Conservation (phyloP, 1,140 invertebrate species). For the Drosophila sechellia region DNA sequence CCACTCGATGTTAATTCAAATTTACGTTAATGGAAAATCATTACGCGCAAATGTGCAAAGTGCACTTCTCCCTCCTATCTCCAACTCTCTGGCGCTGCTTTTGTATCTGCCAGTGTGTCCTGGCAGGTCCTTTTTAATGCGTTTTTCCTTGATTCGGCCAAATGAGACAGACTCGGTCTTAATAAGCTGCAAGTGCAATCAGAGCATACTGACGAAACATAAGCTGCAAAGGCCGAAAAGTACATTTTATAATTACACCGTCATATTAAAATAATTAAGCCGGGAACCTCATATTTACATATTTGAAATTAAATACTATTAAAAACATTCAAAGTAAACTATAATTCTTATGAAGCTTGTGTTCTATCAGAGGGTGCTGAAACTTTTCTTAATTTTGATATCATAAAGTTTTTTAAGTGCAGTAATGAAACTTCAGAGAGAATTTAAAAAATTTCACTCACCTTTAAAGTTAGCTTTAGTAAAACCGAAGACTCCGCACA, state of each 20-base stretch:
- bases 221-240: conserved; percentile 31
- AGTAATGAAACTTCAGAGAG: neutral
- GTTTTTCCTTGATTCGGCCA: conserved; percentile 55
- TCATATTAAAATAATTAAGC: too few relatives aligned
- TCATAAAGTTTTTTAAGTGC: neutral
- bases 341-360: too few relatives aligned
- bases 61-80: conserved; percentile 63
- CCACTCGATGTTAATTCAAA: conserved; percentile 76
- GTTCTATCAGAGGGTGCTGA: too few relatives aligned
- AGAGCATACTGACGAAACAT: conserved; percentile 18
- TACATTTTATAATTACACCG: conserved; percentile 26
- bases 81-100: conserved; percentile 11
- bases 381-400: neutral
- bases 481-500: neutral
- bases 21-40: conserved; percentile 84
- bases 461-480: neutral
- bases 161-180: conserved; percentile 57
- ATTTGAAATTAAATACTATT: neutral
- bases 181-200: conserved; percentile 72
- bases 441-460: neutral
- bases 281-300: neutral
- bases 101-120: conserved; percentile 13
- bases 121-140: conserved; percentile 69
- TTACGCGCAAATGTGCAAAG: conserved; percentile 82
- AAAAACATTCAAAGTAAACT: neutral